These are phyloP conservation scores for Rhodophaea formosa DNA, from an alignment of 2,888 invertebrate species.

Conservation along the genomic window DNA sequence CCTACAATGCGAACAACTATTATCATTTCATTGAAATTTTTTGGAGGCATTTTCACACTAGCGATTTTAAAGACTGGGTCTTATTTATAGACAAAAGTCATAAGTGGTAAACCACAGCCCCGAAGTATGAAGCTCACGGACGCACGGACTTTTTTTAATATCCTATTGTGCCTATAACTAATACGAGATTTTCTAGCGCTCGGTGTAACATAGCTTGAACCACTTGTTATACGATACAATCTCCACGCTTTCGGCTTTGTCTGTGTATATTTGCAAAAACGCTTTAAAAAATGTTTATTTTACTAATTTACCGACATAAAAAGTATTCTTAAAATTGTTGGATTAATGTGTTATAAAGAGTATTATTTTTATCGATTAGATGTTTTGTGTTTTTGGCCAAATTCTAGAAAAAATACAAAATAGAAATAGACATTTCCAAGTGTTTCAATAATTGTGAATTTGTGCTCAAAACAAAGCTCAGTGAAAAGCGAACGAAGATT, in stretches of 20 bases:
- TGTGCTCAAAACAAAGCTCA: constrained; percentile 20
- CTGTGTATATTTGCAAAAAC: not conserved
- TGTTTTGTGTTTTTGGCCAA: not conserved
- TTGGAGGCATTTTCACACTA: no score
- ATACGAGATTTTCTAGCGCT: not conserved
- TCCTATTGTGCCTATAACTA: constrained; percentile 11
- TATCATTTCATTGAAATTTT: no score
- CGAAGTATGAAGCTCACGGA: not conserved
- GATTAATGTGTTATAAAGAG: no score
- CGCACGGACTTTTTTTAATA: constrained; percentile 1
- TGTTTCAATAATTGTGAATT: not conserved
- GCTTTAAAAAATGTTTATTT: not conserved
- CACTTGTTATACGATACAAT: constrained; percentile 5
- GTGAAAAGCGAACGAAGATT: not conserved
- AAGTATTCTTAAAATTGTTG: no score
- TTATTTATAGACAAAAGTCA: no score
- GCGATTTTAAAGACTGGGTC: no score
- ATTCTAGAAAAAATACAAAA: not conserved
- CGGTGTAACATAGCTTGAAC: not conserved
- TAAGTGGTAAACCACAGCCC: no score
- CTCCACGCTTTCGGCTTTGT: not conserved
- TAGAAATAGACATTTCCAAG: not conserved
- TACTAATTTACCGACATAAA: not conserved
- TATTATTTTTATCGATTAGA: no score
- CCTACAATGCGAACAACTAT: no score